Percentiles rank a stretch among this genome's conserved stretches.
Evolutionary conservation across 1,140 invertebrate species (phyloP).

Genomic region (Bombus consobrinus): DNA sequence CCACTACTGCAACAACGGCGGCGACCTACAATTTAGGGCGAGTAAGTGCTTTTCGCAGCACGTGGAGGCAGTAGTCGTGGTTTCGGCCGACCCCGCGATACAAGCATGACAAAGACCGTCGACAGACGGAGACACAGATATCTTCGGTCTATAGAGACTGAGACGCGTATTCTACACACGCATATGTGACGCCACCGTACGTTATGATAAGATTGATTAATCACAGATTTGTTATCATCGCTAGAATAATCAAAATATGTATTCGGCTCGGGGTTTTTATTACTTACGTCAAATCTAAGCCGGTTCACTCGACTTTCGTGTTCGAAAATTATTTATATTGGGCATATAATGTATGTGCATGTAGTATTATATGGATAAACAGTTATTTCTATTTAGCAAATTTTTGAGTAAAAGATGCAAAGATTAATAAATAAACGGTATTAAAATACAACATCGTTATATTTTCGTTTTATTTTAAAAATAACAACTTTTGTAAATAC

Average conservation of each 20-base stretch:
- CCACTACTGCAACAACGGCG: conserved; percentile 54
- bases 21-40: conserved; percentile 81
- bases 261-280: background rate
- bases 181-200: conserved; percentile 18
- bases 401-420: background rate
- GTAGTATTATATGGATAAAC: background rate
- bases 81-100: conserved; percentile 72
- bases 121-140: conserved; percentile 22
- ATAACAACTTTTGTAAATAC: background rate
- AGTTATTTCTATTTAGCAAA: background rate
- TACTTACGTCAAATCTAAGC: background rate
- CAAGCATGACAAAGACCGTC: conserved; percentile 52
- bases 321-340: too few species aligned
- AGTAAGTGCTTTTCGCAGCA: conserved; percentile 74
- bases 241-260: conserved; percentile 12
- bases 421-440: background rate
- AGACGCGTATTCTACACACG: conserved; percentile 23
- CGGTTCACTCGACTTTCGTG: background rate
- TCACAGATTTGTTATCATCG: conserved; percentile 20
- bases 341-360: background rate
- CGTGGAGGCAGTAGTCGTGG: conserved; percentile 79
- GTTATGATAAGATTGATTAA: conserved; percentile 31
- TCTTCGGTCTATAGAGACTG: conserved; percentile 26
- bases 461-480: background rate
- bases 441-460: background rate